phyloP scores from a whole-genome alignment of 2,888 invertebrate genomes.

The Ashinkailepas kermadecensis region DNA sequence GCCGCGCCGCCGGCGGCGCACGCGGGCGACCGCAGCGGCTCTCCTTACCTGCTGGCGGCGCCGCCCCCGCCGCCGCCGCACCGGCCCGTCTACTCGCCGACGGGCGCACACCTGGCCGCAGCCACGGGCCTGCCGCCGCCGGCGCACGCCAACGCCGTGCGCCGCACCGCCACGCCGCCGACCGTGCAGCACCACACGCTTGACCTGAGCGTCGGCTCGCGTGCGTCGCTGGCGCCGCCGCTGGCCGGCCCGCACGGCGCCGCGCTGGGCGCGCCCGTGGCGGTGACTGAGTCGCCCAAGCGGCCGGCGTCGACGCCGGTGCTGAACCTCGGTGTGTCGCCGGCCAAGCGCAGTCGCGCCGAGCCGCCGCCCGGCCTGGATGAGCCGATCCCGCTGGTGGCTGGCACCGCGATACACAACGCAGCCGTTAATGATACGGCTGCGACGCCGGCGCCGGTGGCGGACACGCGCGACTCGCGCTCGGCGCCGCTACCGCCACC shows the following conservation, averaged over 20 bases:
- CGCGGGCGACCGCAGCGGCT: conserved; percentile 9
- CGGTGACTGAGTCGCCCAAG: neutral
- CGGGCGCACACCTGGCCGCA: neutral
- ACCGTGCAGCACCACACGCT: conserved; percentile 26
- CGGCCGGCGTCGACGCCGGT: conserved; percentile 9
- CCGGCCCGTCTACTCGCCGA: conserved; percentile 5
- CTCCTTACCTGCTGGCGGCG: conserved; percentile 3
- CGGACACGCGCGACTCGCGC: neutral
- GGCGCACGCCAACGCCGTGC: conserved; percentile 35
- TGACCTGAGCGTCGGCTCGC: conserved; percentile 29
- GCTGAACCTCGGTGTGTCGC: conserved; percentile 15
- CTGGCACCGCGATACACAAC: conserved; percentile 23
- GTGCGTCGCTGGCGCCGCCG: neutral
- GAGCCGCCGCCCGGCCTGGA: neutral
- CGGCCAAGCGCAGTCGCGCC: neutral
- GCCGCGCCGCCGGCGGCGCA: neutral
- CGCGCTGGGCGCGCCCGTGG: too few relatives aligned
- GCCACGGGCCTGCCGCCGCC: conserved; percentile 36
- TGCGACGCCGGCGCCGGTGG: neutral
- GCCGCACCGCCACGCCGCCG: conserved; percentile 32
- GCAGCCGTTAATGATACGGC: neutral
- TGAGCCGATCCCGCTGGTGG: conserved; percentile 18
- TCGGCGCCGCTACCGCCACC: conserved; percentile 8
- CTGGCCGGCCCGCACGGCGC: too few relatives aligned
- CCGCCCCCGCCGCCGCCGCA: neutral